Evolutionary conservation across 1,140 invertebrate genomes (phyloP).

Genomic region (Muscidifurax raptorellus): DNA sequence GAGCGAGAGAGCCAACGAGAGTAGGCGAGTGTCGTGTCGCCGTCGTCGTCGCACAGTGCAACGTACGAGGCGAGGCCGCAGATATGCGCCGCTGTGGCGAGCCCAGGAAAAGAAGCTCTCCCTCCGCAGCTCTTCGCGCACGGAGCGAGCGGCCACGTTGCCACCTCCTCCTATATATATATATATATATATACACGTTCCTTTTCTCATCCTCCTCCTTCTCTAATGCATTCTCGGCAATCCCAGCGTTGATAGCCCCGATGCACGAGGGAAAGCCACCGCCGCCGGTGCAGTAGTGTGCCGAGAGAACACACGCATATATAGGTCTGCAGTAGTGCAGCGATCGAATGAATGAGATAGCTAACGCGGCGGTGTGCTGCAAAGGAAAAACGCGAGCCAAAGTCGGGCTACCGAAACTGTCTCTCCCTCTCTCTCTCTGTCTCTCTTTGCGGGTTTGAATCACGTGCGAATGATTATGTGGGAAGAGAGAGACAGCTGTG

Average conservation of each 20-base stretch:
- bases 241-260: slow-evolving; percentile 65
- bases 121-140: background rate
- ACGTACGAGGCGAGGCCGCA: slow-evolving; percentile 52
- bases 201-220: slow-evolving; percentile 56
- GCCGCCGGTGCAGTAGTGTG: background rate
- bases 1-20: slow-evolving; percentile 1
- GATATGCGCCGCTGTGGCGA: slow-evolving; percentile 48
- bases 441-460: background rate
- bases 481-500: background rate
- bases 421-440: background rate
- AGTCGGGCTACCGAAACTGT: background rate
- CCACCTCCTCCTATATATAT: slow-evolving; percentile 63
- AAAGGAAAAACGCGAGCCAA: background rate
- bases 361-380: no score
- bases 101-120: slow-evolving; percentile 48
- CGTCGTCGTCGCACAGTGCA: slow-evolving; percentile 39
- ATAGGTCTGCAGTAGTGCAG: background rate
- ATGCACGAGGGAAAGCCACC: slow-evolving; percentile 47
- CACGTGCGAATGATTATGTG: background rate
- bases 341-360: background rate
- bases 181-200: slow-evolving; percentile 62
- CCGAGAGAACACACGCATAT: no score
- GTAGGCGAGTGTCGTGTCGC: slow-evolving; percentile 19
- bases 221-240: slow-evolving; percentile 68
- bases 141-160: slow-evolving; percentile 67